phyloP scores from a whole-genome alignment of 1,140 invertebrate species.

The Sitophilus oryzae region DNA sequence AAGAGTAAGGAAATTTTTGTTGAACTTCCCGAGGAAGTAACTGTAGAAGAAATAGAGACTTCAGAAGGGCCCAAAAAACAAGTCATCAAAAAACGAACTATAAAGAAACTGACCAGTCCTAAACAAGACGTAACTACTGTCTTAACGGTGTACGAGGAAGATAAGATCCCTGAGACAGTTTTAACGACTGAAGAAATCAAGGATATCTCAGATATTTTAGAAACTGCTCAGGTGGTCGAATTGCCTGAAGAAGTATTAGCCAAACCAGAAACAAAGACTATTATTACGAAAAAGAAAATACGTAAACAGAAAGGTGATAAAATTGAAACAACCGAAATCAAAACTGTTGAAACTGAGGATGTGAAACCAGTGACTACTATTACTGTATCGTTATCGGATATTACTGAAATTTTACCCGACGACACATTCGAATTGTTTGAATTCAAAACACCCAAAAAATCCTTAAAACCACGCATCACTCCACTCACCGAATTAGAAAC shows the following conservation, averaged over 20 bases:
- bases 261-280: slow-evolving; percentile 38
- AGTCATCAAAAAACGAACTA: slow-evolving; percentile 39
- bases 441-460: slow-evolving; percentile 17
- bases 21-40: slow-evolving; percentile 38
- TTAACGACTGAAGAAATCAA: slow-evolving; percentile 27
- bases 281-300: slow-evolving; percentile 38
- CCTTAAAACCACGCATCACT: slow-evolving; percentile 7
- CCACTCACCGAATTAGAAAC: slow-evolving; percentile 23
- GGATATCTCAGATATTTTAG: slow-evolving; percentile 32
- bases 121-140: slow-evolving; percentile 37
- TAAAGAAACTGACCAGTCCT: slow-evolving; percentile 36
- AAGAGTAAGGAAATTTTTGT: slow-evolving; percentile 18
- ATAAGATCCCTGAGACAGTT: slow-evolving; percentile 41
- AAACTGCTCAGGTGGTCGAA: slow-evolving; percentile 29
- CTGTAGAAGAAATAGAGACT: slow-evolving; percentile 43
- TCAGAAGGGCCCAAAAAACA: slow-evolving; percentile 43
- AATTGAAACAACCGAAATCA: slow-evolving; percentile 39
- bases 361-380: slow-evolving; percentile 38
- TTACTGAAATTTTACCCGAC: slow-evolving; percentile 16
- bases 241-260: slow-evolving; percentile 43
- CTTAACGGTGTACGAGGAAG: slow-evolving; percentile 39
- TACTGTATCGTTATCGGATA: slow-evolving; percentile 17
- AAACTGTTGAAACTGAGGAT: slow-evolving; percentile 38
- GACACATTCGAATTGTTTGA: slow-evolving; percentile 7
- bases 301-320: slow-evolving; percentile 38